Percentiles rank a stretch among this genome's conserved stretches.
phyloP scores from a whole-genome alignment of 2,113 vertebrate species.

The Orycteropus afer region DNA sequence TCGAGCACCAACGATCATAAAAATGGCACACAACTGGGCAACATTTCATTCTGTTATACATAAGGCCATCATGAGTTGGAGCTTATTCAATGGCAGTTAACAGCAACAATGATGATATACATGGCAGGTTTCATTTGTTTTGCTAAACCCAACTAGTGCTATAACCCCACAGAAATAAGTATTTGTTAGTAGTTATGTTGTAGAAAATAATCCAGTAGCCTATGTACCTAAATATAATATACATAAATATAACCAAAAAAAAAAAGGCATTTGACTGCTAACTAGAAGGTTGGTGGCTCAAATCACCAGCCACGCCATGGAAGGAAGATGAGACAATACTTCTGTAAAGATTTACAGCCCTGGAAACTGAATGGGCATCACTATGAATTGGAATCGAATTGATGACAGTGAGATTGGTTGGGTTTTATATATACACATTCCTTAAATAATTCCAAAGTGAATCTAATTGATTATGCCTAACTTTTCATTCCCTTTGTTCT shows the following conservation, averaged over 20 bases:
- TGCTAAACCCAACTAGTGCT: neutral
- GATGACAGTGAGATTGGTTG: no score
- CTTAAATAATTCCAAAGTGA: neutral
- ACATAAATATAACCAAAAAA: no score
- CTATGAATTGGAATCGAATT: no score
- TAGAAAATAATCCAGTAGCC: neutral
- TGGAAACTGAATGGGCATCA: no score
- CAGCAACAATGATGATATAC: no score
- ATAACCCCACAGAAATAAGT: neutral
- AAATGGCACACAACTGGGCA: neutral
- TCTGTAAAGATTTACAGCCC: no score
- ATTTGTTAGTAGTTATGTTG: neutral
- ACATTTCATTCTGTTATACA: neutral
- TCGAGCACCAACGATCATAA: neutral
- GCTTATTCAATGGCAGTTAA: neutral
- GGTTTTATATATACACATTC: no score
- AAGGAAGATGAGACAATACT: no score
- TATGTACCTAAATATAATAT: neutral
- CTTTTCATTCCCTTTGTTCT: constrained; percentile 22
- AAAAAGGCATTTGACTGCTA: no score
- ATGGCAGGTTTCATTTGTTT: neutral
- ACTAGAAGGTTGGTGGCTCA: no score
- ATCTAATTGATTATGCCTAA: neutral
- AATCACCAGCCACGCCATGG: no score
- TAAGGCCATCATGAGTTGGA: neutral